Percentiles rank a stretch among this genome's conserved stretches.
phyloP scores from a whole-genome alignment of 2,888 invertebrate genomes.

The Carpatolechia fugitivella region DNA sequence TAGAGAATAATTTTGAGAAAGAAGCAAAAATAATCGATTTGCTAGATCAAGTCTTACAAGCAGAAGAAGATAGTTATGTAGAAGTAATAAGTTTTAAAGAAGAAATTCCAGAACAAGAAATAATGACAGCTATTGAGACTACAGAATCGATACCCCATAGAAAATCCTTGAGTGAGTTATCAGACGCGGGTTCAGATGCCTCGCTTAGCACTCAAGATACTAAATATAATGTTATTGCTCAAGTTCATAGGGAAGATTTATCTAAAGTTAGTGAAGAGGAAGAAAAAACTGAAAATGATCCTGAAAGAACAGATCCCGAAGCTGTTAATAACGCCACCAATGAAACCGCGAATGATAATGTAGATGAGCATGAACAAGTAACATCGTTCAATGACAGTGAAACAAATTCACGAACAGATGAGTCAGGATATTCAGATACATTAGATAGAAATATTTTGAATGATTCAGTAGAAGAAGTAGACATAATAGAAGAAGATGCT shows the following conservation, averaged over 20 bases:
- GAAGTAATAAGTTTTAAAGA: conserved; percentile 58
- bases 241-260: conserved; percentile 78
- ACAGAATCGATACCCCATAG: conserved; percentile 45
- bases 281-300: conserved; percentile 35
- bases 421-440: conserved; percentile 72
- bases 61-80: conserved; percentile 67
- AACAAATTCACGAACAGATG: conserved; percentile 64
- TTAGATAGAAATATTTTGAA: conserved; percentile 52
- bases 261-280: conserved; percentile 63
- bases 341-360: conserved; percentile 13
- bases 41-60: conserved; percentile 71
- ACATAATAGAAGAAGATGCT: conserved; percentile 37
- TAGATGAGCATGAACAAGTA: conserved; percentile 25
- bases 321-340: conserved; percentile 9
- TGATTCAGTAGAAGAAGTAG: conserved; percentile 47
- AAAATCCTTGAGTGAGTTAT: conserved; percentile 63
- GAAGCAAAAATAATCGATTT: conserved; percentile 73
- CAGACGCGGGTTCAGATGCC: conserved; percentile 68
- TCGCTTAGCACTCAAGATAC: conserved; percentile 65
- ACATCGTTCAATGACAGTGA: conserved; percentile 46
- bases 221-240: conserved; percentile 78
- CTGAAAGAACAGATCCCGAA: conserved; percentile 29
- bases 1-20: conserved; percentile 64
- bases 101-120: conserved; percentile 38
- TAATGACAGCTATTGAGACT: conserved; percentile 20